phyloP scores from a whole-genome alignment of 2,113 vertebrate genomes.

The Corythoichthys intestinalis region DNA sequence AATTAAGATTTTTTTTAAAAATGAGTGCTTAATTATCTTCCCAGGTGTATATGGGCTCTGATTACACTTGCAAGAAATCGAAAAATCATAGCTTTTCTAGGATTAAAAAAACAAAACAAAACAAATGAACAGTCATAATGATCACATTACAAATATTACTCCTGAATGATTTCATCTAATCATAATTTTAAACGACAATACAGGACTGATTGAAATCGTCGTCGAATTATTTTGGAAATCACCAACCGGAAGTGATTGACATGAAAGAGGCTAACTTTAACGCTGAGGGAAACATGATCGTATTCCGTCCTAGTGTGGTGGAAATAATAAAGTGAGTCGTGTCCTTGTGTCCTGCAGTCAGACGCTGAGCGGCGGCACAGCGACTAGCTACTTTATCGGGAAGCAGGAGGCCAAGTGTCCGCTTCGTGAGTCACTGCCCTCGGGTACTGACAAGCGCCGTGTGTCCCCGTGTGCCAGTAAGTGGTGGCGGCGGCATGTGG shows the following conservation, averaged over 20 bases:
- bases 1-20: no score
- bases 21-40: no score
- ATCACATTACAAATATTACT: neutral
- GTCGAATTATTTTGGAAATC: conserved; percentile 32
- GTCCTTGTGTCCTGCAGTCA: conserved; percentile 23
- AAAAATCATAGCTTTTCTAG: no score
- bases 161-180: neutral
- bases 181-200: neutral
- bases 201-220: neutral
- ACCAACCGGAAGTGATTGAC: neutral
- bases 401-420: neutral
- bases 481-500: conserved; percentile 24
- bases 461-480: neutral
- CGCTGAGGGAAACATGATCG: neutral
- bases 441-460: conserved; percentile 4
- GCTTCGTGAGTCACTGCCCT: conserved; percentile 10
- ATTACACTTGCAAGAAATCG: no score
- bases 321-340: conserved; percentile 30
- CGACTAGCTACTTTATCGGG: neutral
- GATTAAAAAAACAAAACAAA: no score
- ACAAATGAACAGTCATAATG: neutral
- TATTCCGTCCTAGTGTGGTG: conserved; percentile 24
- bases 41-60: no score
- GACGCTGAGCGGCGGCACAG: neutral
- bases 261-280: neutral